Percentiles rank a stretch among this genome's conserved stretches.
Evolutionary conservation across 2,113 vertebrate genomes (phyloP).

Genomic region (Malurus melanocephalus): DNA sequence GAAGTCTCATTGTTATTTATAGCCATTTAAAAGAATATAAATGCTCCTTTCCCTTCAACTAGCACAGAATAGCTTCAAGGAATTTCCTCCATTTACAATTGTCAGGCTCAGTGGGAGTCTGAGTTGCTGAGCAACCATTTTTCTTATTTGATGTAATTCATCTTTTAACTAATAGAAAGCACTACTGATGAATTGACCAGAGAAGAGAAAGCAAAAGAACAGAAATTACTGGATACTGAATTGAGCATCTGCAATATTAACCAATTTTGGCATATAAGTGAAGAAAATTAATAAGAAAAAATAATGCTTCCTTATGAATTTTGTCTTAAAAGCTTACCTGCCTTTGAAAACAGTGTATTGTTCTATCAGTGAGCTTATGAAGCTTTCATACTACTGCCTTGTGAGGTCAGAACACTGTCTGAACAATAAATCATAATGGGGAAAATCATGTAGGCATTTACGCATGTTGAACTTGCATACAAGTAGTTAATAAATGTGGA

Average conservation of each 20-base stretch:
- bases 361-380: background rate
- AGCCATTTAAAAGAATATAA: background rate
- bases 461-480: background rate
- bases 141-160: background rate
- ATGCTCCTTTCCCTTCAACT: background rate
- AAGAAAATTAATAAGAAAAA: background rate
- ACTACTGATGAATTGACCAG: background rate
- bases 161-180: background rate
- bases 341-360: background rate
- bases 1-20: background rate
- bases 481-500: background rate
- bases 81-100: background rate
- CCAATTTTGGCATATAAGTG: background rate
- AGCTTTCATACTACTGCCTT: background rate
- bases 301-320: background rate
- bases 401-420: background rate
- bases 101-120: background rate
- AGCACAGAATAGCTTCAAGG: background rate
- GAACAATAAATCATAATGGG: background rate
- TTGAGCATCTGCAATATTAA: background rate
- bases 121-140: background rate
- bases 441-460: background rate
- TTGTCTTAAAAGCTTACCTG: background rate
- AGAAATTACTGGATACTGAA: background rate
- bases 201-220: background rate